Evolutionary conservation across 1,140 invertebrate species (phyloP).

Genomic region (Seison nebaliae): DNA sequence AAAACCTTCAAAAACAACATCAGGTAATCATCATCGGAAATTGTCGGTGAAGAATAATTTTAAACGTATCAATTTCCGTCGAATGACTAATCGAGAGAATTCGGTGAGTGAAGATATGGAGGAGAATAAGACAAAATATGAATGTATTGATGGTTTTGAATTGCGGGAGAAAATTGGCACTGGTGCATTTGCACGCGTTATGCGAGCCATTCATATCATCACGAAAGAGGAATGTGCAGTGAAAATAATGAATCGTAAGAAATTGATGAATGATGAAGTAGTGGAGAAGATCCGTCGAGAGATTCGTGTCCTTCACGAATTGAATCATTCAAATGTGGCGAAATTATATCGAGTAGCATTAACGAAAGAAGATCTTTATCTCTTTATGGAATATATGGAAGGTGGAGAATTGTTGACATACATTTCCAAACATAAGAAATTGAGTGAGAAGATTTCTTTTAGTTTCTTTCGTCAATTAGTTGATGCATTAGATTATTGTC

Average conservation of each 20-base stretch:
- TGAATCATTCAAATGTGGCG: constrained; percentile 91
- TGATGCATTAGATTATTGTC: constrained; percentile 83
- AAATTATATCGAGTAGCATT: constrained; percentile 94
- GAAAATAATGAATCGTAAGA: constrained; percentile 55
- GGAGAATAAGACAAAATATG: too few species aligned
- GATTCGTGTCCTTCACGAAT: constrained; percentile 83
- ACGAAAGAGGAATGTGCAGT: constrained; percentile 80
- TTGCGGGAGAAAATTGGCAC: constrained; percentile 52
- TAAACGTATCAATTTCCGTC: too few species aligned
- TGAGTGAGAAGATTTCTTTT: constrained; percentile 69
- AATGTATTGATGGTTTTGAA: too few species aligned
- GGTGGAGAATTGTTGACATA: constrained; percentile 97
- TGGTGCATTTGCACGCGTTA: constrained; percentile 94
- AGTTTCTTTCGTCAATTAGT: constrained; percentile 98
- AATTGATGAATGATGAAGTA: constrained; percentile 83
- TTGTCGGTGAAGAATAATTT: too few species aligned
- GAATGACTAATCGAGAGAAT: too few species aligned
- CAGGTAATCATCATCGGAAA: too few species aligned
- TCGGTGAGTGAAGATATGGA: too few species aligned
- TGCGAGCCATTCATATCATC: constrained; percentile 86
- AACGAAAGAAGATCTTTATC: constrained; percentile 80
- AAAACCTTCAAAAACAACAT: too few species aligned
- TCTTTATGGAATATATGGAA: constrained; percentile 99
- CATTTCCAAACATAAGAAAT: constrained; percentile 69
- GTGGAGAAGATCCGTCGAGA: constrained; percentile 81